Evolutionary conservation across 2,113 vertebrate species (phyloP).

Genomic region (Saiga tatarica): DNA sequence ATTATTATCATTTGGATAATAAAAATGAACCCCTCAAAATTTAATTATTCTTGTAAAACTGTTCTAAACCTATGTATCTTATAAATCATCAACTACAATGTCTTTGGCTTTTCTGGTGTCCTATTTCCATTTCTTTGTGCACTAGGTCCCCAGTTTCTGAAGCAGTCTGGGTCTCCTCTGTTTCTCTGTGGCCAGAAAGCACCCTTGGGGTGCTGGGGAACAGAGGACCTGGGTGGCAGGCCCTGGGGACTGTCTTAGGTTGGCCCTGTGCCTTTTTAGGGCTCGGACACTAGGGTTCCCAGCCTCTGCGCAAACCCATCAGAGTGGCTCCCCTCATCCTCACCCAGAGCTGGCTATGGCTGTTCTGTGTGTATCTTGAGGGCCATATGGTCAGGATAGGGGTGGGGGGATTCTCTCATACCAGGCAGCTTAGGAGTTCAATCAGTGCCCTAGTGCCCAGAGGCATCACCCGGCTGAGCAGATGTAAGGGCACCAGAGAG

Average conservation of each 20-base stretch:
- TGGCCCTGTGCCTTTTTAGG: not conserved
- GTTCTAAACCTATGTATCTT: not conserved
- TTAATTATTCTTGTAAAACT: not conserved
- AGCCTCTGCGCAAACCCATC: not conserved
- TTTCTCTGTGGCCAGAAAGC: not conserved
- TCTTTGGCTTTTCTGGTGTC: not conserved
- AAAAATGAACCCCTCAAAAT: not conserved
- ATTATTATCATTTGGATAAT: not conserved
- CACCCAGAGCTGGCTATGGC: not conserved
- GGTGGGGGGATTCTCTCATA: not conserved
- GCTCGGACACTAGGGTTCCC: not conserved
- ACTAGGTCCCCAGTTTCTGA: not conserved
- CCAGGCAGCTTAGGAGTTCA: not conserved
- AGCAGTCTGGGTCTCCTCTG: not conserved
- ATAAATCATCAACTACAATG: not conserved
- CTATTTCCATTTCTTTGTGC: fast-evolving
- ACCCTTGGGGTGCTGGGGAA: not conserved
- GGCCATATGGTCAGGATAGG: fast-evolving
- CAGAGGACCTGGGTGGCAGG: too few species aligned
- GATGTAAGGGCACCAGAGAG: not conserved
- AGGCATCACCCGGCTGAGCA: not conserved
- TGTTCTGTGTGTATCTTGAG: not conserved
- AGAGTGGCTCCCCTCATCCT: not conserved
- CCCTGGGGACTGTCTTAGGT: not conserved
- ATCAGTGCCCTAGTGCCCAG: too few species aligned